Conservation (phyloP, 1,140 invertebrate species). For the Hycleus cichorii region DNA sequence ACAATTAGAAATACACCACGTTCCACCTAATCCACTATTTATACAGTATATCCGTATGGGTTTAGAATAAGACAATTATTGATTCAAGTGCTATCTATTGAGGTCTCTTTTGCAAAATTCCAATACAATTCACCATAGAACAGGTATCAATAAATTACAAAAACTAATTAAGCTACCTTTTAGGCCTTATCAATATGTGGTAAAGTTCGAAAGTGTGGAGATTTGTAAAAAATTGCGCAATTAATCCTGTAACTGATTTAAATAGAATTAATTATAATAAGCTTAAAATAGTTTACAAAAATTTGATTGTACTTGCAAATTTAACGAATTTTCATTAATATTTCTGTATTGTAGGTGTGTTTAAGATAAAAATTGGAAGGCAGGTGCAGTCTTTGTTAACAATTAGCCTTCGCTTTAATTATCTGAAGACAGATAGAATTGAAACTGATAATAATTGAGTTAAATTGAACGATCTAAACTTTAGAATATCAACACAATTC, state of each 20-base stretch:
- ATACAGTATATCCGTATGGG: neutral
- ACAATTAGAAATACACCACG: too few species aligned
- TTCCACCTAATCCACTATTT: too few species aligned
- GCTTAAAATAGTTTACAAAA: constrained; percentile 1
- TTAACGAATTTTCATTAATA: constrained; percentile 2
- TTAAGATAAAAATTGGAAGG: constrained; percentile 26
- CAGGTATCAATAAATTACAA: constrained; percentile 10
- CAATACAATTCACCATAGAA: constrained; percentile 5
- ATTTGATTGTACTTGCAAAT: constrained; percentile 23
- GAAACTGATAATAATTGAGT: too few species aligned
- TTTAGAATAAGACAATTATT: neutral
- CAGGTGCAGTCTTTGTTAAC: constrained; percentile 28
- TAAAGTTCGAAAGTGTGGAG: neutral
- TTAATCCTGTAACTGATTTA: neutral
- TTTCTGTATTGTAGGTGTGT: constrained; percentile 12
- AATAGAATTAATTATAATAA: constrained; percentile 4
- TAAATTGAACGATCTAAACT: too few species aligned
- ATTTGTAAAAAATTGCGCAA: constrained; percentile 4
- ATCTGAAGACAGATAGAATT: neutral
- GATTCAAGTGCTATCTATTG: neutral
- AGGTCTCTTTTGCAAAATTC: neutral
- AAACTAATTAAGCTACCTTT: constrained; percentile 13
- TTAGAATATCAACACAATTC: neutral
- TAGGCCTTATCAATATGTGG: constrained; percentile 6
- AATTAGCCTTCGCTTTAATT: neutral